Base-by-base conservation (phyloP, 2,888 invertebrate species). In the Therioaphis trifolii region DNA sequence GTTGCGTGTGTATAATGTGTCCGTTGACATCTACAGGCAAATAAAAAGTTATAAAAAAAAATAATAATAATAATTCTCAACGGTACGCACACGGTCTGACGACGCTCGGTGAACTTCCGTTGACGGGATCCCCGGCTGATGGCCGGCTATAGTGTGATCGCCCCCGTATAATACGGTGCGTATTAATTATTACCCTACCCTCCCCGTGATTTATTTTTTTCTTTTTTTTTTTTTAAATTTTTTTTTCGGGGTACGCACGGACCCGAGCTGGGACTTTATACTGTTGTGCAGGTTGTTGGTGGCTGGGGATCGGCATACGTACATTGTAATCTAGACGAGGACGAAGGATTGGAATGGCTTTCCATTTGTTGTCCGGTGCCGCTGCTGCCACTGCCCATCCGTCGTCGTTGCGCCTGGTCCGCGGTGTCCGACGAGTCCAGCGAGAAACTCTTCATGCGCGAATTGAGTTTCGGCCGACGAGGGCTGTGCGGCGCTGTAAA, bases 361-460 rank as follows among this genome's bases (percentile, higher is more conserved):
- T 86, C 86, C 85, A 84, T 85, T 52, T 86, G 85, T 5, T 68
- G 77, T 68, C 77, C 77, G 12, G 52, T 66, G 95, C 92, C 87
- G 95, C 97, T 43, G 96, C 68, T 12, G 55, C 80, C 18, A 82
- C 80, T n/a, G 52, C 72, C 77, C 85, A 85, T 85, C 71, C 85
- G 71, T 68, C 95, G 92, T 87, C 95, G 91, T 87, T 94, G 93
- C 58, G 92, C 93, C 88, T 94, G 93, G 89, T 96, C 96, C 85
- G 95, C 93, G 87, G 95, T 95, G 89, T 98, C 98, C 86, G 97
- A 97, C 49, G 97, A 97, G 90, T 98, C 98, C 92, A 98, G 91
- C 85, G 97, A 98, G 88, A 98, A 93, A 89, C 97, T 97, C 92
- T 98, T 98, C 98, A 98, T 98, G 89, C 97, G 93, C 90, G 97